These are phyloP conservation scores for Cochlearius cochlearius DNA, from an alignment of 2,113 vertebrate species.

Conservation along the genomic window DNA sequence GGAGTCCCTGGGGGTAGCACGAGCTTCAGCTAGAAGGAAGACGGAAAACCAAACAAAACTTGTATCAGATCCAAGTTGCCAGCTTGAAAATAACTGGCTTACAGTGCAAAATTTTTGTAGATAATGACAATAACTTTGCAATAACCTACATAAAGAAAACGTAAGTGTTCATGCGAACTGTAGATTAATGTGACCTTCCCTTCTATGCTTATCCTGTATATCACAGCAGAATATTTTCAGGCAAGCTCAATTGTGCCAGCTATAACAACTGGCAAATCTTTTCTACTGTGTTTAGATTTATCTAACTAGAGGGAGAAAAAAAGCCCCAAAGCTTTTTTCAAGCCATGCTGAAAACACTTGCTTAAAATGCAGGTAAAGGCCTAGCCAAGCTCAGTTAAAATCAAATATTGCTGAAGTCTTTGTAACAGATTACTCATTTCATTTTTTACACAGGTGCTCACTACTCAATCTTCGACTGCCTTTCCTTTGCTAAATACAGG, in stretches of 20 bases:
- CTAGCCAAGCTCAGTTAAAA: background rate
- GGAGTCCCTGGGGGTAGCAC: slow-evolving; percentile 67
- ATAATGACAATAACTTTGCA: background rate
- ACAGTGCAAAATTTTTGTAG: background rate
- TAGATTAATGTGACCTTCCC: background rate
- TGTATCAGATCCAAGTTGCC: background rate
- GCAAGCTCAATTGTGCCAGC: background rate
- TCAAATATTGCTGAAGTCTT: background rate
- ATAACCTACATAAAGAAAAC: background rate
- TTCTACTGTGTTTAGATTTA: background rate
- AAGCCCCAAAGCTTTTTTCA: background rate
- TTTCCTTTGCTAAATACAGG: background rate
- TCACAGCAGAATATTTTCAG: background rate
- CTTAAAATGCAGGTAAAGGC: background rate
- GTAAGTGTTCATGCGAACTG: background rate
- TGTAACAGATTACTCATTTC: background rate
- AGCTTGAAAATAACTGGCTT: background rate
- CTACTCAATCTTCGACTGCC: background rate
- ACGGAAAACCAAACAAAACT: background rate
- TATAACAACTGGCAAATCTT: background rate
- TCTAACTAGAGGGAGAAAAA: background rate
- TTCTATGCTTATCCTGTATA: background rate
- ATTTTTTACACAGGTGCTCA: background rate
- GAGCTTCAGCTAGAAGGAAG: slow-evolving; percentile 62
- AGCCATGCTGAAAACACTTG: background rate